Evolutionary conservation across 2,888 invertebrate genomes (phyloP), one percentile per base, ranked within the genome.

Genomic region (Harpagoxenus sublaevis): DNA sequence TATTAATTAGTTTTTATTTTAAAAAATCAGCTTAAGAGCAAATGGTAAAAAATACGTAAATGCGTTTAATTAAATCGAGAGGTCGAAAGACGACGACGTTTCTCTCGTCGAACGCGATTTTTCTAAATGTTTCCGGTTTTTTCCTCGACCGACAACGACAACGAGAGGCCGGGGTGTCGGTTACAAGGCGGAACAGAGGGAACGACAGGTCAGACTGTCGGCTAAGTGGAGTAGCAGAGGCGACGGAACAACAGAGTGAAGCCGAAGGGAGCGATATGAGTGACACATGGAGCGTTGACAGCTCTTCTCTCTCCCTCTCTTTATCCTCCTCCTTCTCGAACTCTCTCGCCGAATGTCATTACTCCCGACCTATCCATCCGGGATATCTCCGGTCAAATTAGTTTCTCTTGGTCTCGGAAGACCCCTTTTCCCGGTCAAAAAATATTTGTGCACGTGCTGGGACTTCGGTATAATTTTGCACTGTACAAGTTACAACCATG

Each of bases 271-370:
- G 88, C 89, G 90, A 90, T 91, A 86, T 84, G 91, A 90, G 91
- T 87, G 89, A 89, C 92, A 88, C 90, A 91, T 90, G 88, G 83
- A 89, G 74, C 88, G 87, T 92, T 92, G 93, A 92, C 92, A 92
- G 92, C 87, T 87, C 79, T 83, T 84, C 81, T 66, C 83, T 55
- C 35, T 55, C 57, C 31, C 42, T 70, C 55, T 63, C 75, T 71
- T 68, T 31, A 57, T 63, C 63, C 55, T 35, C 48, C 8, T 23
- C 73, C 51, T 81, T 6, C 63, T 6, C 63, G 15, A 55, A 35
- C 28, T 83, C 63, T 57, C 83, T 65, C 87, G 55, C 86, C 75
- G 87, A 89, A 90, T 91, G 89, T 92, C 92, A 92, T 92, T 92
- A 92, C 90, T 88, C 90, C 84, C 79, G 74, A 84, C 92, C 89